Conservation (phyloP, 2,888 invertebrate genomes). For the Podabrus alpinus region DNA sequence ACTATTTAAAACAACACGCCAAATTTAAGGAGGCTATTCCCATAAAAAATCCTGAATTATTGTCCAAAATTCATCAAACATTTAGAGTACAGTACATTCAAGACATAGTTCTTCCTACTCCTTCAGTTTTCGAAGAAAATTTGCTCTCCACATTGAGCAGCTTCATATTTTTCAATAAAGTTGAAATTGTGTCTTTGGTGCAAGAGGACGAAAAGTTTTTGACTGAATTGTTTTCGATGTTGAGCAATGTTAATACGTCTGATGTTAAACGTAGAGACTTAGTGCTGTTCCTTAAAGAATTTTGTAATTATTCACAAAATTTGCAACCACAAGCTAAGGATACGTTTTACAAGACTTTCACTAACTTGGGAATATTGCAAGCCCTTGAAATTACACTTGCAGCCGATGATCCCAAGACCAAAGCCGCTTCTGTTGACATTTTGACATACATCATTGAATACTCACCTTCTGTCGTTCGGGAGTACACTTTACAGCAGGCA, state of each 20-base stretch:
- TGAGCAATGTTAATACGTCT: slow-evolving; percentile 87
- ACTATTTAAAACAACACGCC: slow-evolving; percentile 91
- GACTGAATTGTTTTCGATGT: slow-evolving; percentile 89
- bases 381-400: slow-evolving; percentile 89
- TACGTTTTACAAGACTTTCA: slow-evolving; percentile 93
- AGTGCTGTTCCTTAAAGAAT: slow-evolving; percentile 97
- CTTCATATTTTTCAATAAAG: slow-evolving; percentile 99
- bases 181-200: slow-evolving; percentile 97
- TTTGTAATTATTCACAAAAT: slow-evolving; percentile 98
- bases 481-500: slow-evolving; percentile 93
- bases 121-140: slow-evolving; percentile 99
- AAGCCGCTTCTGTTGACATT: slow-evolving; percentile 97
- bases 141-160: slow-evolving; percentile 96
- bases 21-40: slow-evolving; percentile 93
- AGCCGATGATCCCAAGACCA: slow-evolving; percentile 91
- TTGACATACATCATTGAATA: slow-evolving; percentile 98
- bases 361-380: slow-evolving; percentile 83
- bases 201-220: slow-evolving; percentile 98
- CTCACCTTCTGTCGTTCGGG: slow-evolving; percentile 95
- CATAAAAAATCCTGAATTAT: slow-evolving; percentile 90
- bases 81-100: slow-evolving; percentile 99
- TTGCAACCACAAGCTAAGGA: slow-evolving; percentile 97
- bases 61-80: slow-evolving; percentile 99
- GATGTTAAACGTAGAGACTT: slow-evolving; percentile 88
- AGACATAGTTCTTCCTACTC: slow-evolving; percentile 97